Evolutionary conservation across 2,888 invertebrate species (phyloP).

Genomic region (Digitonthophagus gazella): DNA sequence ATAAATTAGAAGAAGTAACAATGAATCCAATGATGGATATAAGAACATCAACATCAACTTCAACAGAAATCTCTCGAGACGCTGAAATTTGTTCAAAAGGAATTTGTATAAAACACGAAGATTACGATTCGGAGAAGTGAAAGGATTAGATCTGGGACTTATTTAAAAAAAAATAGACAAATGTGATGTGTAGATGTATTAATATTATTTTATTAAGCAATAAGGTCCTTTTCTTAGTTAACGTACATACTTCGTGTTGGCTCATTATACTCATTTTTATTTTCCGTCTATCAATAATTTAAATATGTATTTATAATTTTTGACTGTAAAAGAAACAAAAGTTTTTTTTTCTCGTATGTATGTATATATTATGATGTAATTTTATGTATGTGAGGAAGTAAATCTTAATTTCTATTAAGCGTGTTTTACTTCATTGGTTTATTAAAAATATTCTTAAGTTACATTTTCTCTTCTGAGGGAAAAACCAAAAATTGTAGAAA

Average conservation of each 20-base stretch:
- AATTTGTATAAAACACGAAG: conserved; percentile 68
- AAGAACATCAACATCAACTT: conserved; percentile 78
- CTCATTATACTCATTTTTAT: conserved; percentile 23
- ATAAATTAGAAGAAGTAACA: conserved; percentile 32
- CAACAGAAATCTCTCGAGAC: conserved; percentile 79
- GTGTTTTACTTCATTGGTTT: background rate
- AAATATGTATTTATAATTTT: conserved; percentile 10
- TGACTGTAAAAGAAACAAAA: conserved; percentile 4
- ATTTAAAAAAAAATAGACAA: conserved; percentile 18
- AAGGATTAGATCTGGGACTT: conserved; percentile 18
- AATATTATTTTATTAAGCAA: conserved; percentile 19
- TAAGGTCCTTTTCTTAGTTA: conserved; percentile 6
- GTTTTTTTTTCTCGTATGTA: conserved; percentile 1
- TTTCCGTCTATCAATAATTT: conserved; percentile 8
- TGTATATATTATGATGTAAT: conserved; percentile 10
- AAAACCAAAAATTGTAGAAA: too few species aligned
- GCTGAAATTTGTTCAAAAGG: conserved; percentile 88
- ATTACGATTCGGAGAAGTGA: conserved; percentile 35
- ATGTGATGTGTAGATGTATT: conserved; percentile 20
- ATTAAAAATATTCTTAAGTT: too few species aligned
- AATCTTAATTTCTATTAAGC: conserved; percentile 3
- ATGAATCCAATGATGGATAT: conserved; percentile 52
- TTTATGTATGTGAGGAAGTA: conserved; percentile 14
- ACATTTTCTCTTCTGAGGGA: too few species aligned
- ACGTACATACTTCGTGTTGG: conserved; percentile 19